Percentiles rank a stretch among this genome's conserved stretches.
Conservation (phyloP, 1,140 invertebrate genomes). For the Drosophila trapezifrons region DNA sequence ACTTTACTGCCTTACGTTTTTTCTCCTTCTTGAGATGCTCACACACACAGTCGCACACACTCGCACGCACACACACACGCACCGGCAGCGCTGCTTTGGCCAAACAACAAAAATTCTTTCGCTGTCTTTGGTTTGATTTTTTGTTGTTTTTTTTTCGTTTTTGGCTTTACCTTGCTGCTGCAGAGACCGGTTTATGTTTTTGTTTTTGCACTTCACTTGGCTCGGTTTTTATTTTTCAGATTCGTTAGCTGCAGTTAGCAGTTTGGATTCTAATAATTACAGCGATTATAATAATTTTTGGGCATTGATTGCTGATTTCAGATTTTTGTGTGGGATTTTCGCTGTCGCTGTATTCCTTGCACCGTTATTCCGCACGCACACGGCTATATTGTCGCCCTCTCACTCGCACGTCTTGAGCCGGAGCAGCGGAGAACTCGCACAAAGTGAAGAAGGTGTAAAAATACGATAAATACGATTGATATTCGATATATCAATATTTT, state of each 20-base stretch:
- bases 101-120: slow-evolving; percentile 77
- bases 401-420: slow-evolving; percentile 18
- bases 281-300: slow-evolving; percentile 3
- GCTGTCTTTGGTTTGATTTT: slow-evolving; percentile 63
- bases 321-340: slow-evolving; percentile 4
- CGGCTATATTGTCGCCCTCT: slow-evolving; percentile 1
- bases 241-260: slow-evolving; percentile 42
- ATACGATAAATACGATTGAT: neutral
- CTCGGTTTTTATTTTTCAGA: slow-evolving; percentile 29
- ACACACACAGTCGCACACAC: slow-evolving; percentile 39
- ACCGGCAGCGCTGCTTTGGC: slow-evolving; percentile 42
- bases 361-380: slow-evolving; percentile 38
- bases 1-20: slow-evolving; percentile 64
- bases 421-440: neutral
- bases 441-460: slow-evolving; percentile 7
- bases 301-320: slow-evolving; percentile 2
- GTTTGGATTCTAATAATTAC: slow-evolving; percentile 24
- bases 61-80: slow-evolving; percentile 25
- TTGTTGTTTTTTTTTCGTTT: slow-evolving; percentile 47
- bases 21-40: slow-evolving; percentile 37
- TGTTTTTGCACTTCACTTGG: slow-evolving; percentile 78
- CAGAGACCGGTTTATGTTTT: slow-evolving; percentile 72
- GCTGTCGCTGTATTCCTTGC: slow-evolving; percentile 21
- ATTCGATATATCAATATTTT: neutral
- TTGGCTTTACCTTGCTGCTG: slow-evolving; percentile 49